Evolutionary conservation across 2,113 vertebrate genomes (phyloP).

Genomic region (Actenoides hombroni): DNA sequence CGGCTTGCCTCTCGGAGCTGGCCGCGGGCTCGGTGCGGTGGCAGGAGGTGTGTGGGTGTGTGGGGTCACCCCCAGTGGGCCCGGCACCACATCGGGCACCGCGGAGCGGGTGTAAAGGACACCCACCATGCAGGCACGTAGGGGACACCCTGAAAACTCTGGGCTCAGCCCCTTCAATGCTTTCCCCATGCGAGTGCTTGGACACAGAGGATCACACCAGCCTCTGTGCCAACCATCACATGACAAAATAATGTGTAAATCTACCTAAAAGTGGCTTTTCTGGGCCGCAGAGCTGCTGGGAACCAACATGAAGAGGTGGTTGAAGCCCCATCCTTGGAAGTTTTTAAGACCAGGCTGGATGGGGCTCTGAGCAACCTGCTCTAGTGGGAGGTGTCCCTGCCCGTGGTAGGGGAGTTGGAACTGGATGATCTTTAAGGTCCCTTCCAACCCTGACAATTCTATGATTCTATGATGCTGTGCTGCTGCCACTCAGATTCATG

Average conservation of each 20-base stretch:
- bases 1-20: background rate
- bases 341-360: no score
- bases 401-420: no score
- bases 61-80: background rate
- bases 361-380: no score
- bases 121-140: background rate
- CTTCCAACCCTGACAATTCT: no score
- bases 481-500: rapidly evolving
- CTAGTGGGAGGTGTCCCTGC: no score
- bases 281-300: background rate
- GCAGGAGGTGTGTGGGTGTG: no score
- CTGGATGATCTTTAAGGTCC: no score
- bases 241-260: background rate
- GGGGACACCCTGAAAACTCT: rapidly evolving
- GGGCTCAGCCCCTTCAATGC: background rate
- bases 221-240: rapidly evolving
- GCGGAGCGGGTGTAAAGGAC: background rate
- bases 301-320: no score
- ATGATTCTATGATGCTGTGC: no score
- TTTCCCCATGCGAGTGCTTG: rapidly evolving
- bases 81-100: rapidly evolving
- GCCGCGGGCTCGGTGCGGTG: rapidly evolving
- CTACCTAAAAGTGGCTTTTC: background rate
- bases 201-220: background rate
- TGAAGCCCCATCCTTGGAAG: no score